Percentiles rank a stretch among this genome's conserved stretches.
These are phyloP conservation scores for Emydoidea blandingii DNA, from an alignment of 2,797 vertebrate species.

Conservation along the genomic window DNA sequence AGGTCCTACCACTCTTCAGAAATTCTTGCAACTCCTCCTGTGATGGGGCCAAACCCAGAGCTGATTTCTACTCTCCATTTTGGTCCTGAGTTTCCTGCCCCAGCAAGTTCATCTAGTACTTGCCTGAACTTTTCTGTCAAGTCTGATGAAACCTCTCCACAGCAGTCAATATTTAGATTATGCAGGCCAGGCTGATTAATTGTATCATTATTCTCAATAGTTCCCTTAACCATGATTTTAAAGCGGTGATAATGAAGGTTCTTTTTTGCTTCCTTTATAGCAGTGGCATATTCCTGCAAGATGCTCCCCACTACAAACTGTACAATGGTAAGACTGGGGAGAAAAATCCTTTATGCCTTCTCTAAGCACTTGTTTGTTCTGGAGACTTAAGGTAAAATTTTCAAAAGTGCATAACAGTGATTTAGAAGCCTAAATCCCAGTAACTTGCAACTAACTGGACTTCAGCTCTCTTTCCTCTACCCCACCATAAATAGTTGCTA, in stretches of 20 bases:
- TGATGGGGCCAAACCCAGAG: background rate
- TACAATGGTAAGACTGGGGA: fast-evolving
- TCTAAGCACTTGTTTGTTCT: background rate
- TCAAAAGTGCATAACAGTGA: background rate
- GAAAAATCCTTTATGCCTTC: background rate
- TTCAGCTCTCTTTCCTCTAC: background rate
- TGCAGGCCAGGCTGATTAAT: background rate
- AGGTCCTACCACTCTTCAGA: background rate
- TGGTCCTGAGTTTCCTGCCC: background rate
- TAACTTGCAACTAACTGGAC: background rate
- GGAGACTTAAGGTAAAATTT: background rate
- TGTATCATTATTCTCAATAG: background rate
- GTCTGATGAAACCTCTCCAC: background rate
- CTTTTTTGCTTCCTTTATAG: background rate
- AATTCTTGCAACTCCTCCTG: background rate
- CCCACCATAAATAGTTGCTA: background rate
- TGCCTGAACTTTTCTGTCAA: background rate
- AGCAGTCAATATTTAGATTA: background rate
- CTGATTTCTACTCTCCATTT: background rate
- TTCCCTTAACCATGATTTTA: background rate
- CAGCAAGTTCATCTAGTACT: background rate
- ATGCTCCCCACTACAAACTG: background rate
- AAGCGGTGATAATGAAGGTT: background rate
- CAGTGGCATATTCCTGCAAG: fast-evolving
- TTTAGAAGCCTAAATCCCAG: background rate